Evolutionary conservation across 35 echinoderm and acorn worm species (phyloP).

Genomic region (Stichopus chloronotus): DNA sequence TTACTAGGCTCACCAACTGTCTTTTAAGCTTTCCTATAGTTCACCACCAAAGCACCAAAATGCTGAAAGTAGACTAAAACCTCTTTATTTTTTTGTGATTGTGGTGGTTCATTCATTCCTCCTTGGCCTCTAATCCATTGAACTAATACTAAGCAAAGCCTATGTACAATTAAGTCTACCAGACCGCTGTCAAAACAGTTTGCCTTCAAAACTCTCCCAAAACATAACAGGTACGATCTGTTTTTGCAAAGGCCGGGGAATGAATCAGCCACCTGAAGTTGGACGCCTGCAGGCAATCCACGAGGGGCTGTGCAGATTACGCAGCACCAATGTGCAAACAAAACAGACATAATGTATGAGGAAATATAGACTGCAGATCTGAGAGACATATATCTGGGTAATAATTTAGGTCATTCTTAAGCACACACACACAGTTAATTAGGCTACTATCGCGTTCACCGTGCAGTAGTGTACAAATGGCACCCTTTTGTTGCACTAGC

Average conservation of each 20-base stretch:
- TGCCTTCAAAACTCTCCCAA: slow-evolving; percentile 53
- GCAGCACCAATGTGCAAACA: slow-evolving; percentile 29
- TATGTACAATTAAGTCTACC: slow-evolving; percentile 28
- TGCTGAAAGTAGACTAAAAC: background rate
- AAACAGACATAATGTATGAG: slow-evolving; percentile 38
- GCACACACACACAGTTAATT: slow-evolving; percentile 55
- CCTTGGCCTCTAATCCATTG: slow-evolving; percentile 21
- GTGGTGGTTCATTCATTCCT: background rate
- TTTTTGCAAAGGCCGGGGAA: slow-evolving; percentile 22
- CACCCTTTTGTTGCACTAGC: background rate
- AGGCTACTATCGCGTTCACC: slow-evolving; percentile 19
- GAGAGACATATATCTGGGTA: slow-evolving; percentile 24
- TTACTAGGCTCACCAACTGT: no score
- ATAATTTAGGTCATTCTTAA: slow-evolving; percentile 54
- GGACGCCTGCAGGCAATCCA: slow-evolving; percentile 29
- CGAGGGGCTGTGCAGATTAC: slow-evolving; percentile 30
- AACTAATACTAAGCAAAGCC: slow-evolving; percentile 40
- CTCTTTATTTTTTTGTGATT: background rate
- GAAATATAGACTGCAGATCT: slow-evolving; percentile 37
- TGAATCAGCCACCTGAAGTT: slow-evolving; percentile 48
- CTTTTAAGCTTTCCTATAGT: no score
- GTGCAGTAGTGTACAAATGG: background rate
- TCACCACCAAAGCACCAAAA: no score
- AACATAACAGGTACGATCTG: slow-evolving; percentile 52
- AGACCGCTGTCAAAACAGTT: slow-evolving; percentile 54